These are phyloP conservation scores for Camponotus vicinus DNA, from an alignment of 1,140 invertebrate species.

Conservation along the genomic window DNA sequence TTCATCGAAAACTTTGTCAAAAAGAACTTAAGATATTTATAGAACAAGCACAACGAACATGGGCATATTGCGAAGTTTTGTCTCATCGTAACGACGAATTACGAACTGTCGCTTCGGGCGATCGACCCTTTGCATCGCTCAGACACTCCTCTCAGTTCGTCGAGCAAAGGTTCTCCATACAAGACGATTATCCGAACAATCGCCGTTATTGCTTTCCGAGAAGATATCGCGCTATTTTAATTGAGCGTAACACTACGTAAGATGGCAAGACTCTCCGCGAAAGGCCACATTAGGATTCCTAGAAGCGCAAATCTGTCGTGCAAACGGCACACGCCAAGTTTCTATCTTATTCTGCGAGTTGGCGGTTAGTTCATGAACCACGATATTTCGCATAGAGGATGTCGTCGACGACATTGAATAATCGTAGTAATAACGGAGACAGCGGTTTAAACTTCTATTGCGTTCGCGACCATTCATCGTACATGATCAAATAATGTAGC, in stretches of 20 bases:
- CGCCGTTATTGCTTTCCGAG: conserved; percentile 66
- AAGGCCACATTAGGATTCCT: conserved; percentile 73
- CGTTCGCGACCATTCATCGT: neutral
- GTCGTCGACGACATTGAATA: conserved; percentile 57
- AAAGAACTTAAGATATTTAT: conserved; percentile 33
- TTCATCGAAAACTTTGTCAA: neutral
- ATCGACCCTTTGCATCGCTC: conserved; percentile 3
- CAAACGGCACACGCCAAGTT: conserved; percentile 48
- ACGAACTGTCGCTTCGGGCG: conserved; percentile 36
- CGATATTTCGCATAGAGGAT: conserved; percentile 58
- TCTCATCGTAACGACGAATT: conserved; percentile 25
- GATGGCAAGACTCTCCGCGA: conserved; percentile 61
- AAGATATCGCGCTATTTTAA: conserved; percentile 78
- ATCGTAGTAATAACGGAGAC: conserved; percentile 41
- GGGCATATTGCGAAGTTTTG: conserved; percentile 27
- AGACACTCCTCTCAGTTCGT: conserved; percentile 18
- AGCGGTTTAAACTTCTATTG: neutral
- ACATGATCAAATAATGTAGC: neutral
- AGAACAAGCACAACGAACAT: neutral
- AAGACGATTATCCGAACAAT: conserved; percentile 64
- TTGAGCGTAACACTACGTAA: conserved; percentile 71
- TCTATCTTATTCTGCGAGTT: conserved; percentile 38
- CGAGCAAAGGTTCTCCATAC: conserved; percentile 37
- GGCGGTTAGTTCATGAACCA: conserved; percentile 20
- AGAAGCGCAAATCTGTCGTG: conserved; percentile 79